Conservation (phyloP, 2,888 invertebrate genomes). For the Troides oblongomaculatus region DNA sequence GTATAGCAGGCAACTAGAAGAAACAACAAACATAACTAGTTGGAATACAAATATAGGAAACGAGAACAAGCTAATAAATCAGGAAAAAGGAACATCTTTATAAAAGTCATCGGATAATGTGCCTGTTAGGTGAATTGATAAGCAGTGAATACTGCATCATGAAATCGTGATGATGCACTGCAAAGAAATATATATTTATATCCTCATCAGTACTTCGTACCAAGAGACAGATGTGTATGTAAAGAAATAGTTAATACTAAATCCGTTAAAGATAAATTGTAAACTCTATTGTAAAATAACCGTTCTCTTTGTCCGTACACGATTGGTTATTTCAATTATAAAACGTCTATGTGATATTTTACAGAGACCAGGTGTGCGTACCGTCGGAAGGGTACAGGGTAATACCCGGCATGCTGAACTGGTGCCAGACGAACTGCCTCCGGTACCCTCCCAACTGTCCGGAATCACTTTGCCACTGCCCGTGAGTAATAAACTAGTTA, state of each 20-base stretch:
- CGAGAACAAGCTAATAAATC: too few species aligned
- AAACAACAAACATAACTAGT: too few species aligned
- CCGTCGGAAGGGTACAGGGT: slow-evolving; percentile 82
- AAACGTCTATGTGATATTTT: slow-evolving; percentile 33
- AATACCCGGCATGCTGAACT: slow-evolving; percentile 88
- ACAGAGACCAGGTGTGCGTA: slow-evolving; percentile 89
- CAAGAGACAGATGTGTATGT: background rate
- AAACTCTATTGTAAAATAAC: slow-evolving; percentile 3
- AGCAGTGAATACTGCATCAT: too few species aligned
- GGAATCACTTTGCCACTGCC: slow-evolving; percentile 86
- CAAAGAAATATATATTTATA: too few species aligned
- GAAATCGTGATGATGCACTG: too few species aligned
- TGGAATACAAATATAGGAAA: too few species aligned
- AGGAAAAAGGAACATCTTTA: background rate
- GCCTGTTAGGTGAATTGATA: too few species aligned
- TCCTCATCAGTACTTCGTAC: too few species aligned
- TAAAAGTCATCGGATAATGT: background rate
- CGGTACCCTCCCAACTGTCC: slow-evolving; percentile 94
- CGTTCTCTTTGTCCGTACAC: background rate
- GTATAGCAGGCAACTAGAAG: too few species aligned
- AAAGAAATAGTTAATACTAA: background rate
- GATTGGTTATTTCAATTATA: background rate
- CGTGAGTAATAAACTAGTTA: slow-evolving; percentile 81
- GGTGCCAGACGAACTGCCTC: slow-evolving; percentile 93
- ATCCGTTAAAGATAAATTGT: background rate